Percentiles rank a stretch among this genome's conserved stretches.
These are phyloP conservation scores for Plemyria rubiginata DNA, from an alignment of 2,888 invertebrate species.

Conservation along the genomic window DNA sequence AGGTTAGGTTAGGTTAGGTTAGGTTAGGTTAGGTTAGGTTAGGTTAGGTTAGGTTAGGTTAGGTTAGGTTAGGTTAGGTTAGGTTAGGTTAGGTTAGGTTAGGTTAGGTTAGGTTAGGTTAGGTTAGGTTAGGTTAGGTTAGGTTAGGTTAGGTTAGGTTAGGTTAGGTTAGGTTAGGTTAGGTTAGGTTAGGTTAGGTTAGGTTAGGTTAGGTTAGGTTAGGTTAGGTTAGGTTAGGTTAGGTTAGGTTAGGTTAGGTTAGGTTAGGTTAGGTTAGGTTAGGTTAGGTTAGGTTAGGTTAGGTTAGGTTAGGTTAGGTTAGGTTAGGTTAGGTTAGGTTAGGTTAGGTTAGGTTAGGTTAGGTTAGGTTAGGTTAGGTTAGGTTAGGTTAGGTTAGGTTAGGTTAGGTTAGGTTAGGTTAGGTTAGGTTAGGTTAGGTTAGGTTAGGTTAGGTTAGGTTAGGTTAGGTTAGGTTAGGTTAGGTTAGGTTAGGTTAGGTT, in stretches of 20 bases:
- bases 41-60: slow-evolving; percentile 37
- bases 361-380: slow-evolving; percentile 31
- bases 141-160: slow-evolving; percentile 35
- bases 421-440: slow-evolving; percentile 34
- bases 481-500: slow-evolving; percentile 37
- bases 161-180: slow-evolving; percentile 35
- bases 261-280: slow-evolving; percentile 30
- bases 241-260: slow-evolving; percentile 31
- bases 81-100: slow-evolving; percentile 26
- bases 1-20: slow-evolving; percentile 38
- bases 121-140: slow-evolving; percentile 29
- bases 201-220: slow-evolving; percentile 35
- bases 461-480: slow-evolving; percentile 38
- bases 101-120: slow-evolving; percentile 34
- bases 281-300: slow-evolving; percentile 28
- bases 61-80: slow-evolving; percentile 36
- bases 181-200: slow-evolving; percentile 35
- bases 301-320: slow-evolving; percentile 19
- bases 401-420: slow-evolving; percentile 34
- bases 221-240: slow-evolving; percentile 35
- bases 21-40: slow-evolving; percentile 37
- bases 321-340: slow-evolving; percentile 21
- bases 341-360: slow-evolving; percentile 30
- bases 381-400: slow-evolving; percentile 36
- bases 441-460: slow-evolving; percentile 32